Percentiles rank a stretch among this genome's conserved stretches.
Evolutionary conservation across 2,888 invertebrate genomes (phyloP).

Genomic region (Amblyjoppa fuscipennis): DNA sequence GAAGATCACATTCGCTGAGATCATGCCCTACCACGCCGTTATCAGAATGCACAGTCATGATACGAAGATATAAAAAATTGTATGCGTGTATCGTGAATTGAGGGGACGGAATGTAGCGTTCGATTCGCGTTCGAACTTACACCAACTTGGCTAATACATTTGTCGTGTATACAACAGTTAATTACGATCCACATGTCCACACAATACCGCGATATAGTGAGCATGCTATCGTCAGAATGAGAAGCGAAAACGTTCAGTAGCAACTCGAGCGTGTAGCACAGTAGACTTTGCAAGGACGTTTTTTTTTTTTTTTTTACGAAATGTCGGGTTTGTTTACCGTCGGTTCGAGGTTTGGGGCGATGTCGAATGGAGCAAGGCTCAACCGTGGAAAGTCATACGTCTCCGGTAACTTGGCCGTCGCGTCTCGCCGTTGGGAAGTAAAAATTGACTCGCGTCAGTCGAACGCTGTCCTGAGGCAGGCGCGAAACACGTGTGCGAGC

Average conservation of each 20-base stretch:
- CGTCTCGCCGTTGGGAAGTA: background rate
- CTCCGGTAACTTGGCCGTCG: background rate
- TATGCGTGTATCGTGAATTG: background rate
- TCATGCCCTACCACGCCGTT: slow-evolving; percentile 85
- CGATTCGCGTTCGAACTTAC: too few relatives aligned
- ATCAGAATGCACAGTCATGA: background rate
- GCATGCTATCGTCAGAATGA: background rate
- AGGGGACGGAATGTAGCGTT: background rate
- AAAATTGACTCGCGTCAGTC: background rate
- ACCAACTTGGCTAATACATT: background rate
- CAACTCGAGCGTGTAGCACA: background rate
- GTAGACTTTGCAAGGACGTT: background rate
- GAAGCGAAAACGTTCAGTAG: background rate
- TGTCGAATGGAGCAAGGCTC: background rate
- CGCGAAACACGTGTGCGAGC: too few relatives aligned
- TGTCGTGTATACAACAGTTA: background rate
- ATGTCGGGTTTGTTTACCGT: slow-evolving; percentile 22
- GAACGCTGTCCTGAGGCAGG: background rate
- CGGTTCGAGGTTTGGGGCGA: slow-evolving; percentile 85
- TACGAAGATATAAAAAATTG: background rate
- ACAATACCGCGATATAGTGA: background rate
- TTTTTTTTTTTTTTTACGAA: background rate
- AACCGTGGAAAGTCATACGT: background rate
- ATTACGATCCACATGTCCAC: background rate
- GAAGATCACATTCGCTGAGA: too few relatives aligned